Evolutionary conservation across 2,888 invertebrate species (phyloP), one percentile per base, ranked within the genome.

Genomic region (Microctonus hyperodae): DNA sequence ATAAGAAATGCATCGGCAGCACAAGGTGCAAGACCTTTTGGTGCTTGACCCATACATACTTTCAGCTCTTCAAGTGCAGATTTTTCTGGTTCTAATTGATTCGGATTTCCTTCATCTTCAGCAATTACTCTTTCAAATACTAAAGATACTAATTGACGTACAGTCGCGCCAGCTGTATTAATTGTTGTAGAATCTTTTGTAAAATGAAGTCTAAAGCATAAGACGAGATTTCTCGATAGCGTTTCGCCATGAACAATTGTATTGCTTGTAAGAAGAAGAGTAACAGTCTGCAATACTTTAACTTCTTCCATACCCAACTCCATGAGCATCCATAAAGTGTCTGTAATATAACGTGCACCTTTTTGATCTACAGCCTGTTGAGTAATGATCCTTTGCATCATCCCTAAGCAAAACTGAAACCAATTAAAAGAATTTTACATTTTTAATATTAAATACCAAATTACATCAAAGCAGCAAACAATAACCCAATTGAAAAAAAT

Each of bases 91-190:
- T 77, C 75, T 48, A 72, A 70, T 35, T 78, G 77, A 60, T 76
- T 77, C n/a, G 75, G 67, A 71, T 70, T 75, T 84, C 88, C 87
- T 73, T 90, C 89, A 75, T 91, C 91, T 82, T 93, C 93, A 0
- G 89, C 88, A 11, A 91, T 87, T 2, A 95, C 94, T 59, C 96
- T 87, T 79, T 96, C 96, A 85, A 96, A 96, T 2, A 96, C 95
- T 64, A 96, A 87, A 23, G 96, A 95, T 23, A 98, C 96, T 31
- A 98, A 87, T 81, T 99, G 98, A 23, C 98, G 87, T 28, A 99
- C 96, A 1, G 98, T 98, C 35, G 99, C 99, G 1, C 98, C 97
- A 7, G 98, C 98, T 11, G 98, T 97, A 84, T 98, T 98, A 59
- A 95, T 94, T 51, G 97, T 97, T 69, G 96, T 96, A 1, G 92